A percentile compares a stretch with the other conserved stretches of the same genome.
Evolutionary conservation across 2,888 invertebrate genomes (phyloP).

Genomic region (Andrena chrysosceles): DNA sequence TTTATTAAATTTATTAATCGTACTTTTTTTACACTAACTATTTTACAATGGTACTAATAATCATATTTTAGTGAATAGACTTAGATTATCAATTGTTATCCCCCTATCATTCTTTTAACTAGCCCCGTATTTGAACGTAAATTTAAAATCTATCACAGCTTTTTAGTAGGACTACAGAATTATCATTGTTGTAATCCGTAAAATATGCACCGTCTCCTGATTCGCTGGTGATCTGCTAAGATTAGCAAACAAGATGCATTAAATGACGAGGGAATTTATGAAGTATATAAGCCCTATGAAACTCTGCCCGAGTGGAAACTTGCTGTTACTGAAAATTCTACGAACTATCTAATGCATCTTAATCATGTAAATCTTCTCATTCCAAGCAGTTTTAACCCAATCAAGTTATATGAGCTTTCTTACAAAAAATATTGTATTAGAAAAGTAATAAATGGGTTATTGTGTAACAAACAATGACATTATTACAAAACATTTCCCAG

Average conservation of each 20-base stretch:
- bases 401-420: slow-evolving; percentile 70
- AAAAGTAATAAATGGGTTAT: slow-evolving; percentile 75
- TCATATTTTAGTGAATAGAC: slow-evolving; percentile 34
- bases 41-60: slow-evolving; percentile 66
- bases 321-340: slow-evolving; percentile 60
- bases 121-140: slow-evolving; percentile 53
- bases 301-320: slow-evolving; percentile 66
- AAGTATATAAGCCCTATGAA: slow-evolving; percentile 65
- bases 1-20: slow-evolving; percentile 59
- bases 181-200: slow-evolving; percentile 58
- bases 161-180: slow-evolving; percentile 63
- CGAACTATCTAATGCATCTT: slow-evolving; percentile 49
- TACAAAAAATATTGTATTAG: slow-evolving; percentile 70
- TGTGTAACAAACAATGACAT: slow-evolving; percentile 49
- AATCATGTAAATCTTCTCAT: slow-evolving; percentile 74
- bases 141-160: slow-evolving; percentile 63
- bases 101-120: slow-evolving; percentile 50
- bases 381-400: slow-evolving; percentile 73
- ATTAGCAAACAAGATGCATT: slow-evolving; percentile 57
- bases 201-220: slow-evolving; percentile 50
- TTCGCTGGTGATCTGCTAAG: slow-evolving; percentile 51
- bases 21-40: slow-evolving; percentile 63
- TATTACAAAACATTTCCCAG: slow-evolving; percentile 37
- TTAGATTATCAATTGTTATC: slow-evolving; percentile 55
- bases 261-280: slow-evolving; percentile 53